Evolutionary conservation across 2,113 vertebrate species (phyloP).

Genomic region (Stigmatopora nigra): DNA sequence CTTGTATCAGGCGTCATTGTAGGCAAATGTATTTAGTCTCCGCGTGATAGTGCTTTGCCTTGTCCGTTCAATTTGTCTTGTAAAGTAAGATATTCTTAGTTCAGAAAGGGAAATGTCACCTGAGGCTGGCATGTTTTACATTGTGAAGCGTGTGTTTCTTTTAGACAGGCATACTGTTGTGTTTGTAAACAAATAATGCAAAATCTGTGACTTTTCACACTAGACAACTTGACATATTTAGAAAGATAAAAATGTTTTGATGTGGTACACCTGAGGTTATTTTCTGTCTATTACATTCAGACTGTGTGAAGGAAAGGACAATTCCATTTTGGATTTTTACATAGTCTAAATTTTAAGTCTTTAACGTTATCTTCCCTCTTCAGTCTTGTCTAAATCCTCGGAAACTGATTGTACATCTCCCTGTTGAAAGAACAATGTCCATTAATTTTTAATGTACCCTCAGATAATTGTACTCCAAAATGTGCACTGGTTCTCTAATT

Average conservation of each 20-base stretch:
- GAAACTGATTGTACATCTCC: conserved; percentile 31
- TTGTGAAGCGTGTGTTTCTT: conserved; percentile 16
- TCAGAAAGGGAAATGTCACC: conserved; percentile 19
- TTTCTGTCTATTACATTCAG: neutral
- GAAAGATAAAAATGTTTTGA: neutral
- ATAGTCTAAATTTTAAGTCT: neutral
- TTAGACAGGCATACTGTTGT: neutral
- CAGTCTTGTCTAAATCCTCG: conserved; percentile 32
- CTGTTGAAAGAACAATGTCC: conserved; percentile 19
- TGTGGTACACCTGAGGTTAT: neutral
- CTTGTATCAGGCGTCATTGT: neutral
- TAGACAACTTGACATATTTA: neutral
- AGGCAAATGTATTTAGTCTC: conserved; percentile 4
- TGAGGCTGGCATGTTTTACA: conserved; percentile 14
- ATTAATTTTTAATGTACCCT: neutral
- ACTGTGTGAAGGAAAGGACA: neutral
- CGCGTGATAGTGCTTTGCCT: neutral
- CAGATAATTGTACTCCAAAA: neutral
- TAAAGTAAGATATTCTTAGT: conserved; percentile 27
- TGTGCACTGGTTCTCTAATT: no score
- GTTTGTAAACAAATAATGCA: conserved; percentile 28
- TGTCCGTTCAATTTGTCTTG: conserved; percentile 35
- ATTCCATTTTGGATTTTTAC: neutral
- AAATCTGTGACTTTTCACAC: neutral
- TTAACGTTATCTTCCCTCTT: neutral